Base-by-base conservation (phyloP, 2,797 vertebrate genomes). In the Fratercula arctica region DNA sequence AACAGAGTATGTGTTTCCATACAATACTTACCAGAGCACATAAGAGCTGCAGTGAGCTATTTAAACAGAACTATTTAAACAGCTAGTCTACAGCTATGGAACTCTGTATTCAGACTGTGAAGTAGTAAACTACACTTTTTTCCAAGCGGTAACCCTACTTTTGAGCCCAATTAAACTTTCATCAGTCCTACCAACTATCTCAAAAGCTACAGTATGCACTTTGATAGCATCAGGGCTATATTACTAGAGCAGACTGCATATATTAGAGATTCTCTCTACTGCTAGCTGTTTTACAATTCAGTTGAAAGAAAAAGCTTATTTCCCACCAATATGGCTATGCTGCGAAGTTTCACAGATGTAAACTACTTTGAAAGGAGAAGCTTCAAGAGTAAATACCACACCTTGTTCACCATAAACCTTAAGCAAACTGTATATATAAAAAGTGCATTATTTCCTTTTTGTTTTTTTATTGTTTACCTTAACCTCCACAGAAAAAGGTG, bases 401-500 rank as follows among this genome's bases (percentile, higher is more conserved):
- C 18, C 13, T 63, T 24, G 20, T 4, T 6, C 35, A n/a, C 20
- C 13, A 17, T 14, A 80, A 88, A 50, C 19, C 46, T 72, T 66
- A 56, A 37, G 29, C 2, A 88, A 74, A 48, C 5, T 28, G 6
- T 26, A 41, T 3, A 5, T 3, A 4, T 11, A 17, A 51, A 75
- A 4, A 0, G 4, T 1, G 6, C 5, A 11, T 33, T 56, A 43
- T 46, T 85, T 73, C 53, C 20, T 39, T 8, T 19, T 85, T 29
- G 7, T 4, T 9, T 50, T 87, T 43, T 43, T 18, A 13, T 39
- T 9, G 13, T 80, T 97, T 98, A 99, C 99, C 99, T 99, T 99
- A 96, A 99, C 99, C 98, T 99, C 99, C 97, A 99, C 99, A 5
- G 99, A 99, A 97, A 99, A 99, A 17, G 99, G 99, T 78, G 99